Base-by-base conservation (phyloP, 2,797 vertebrate species). In the Diglossa cyanea region DNA sequence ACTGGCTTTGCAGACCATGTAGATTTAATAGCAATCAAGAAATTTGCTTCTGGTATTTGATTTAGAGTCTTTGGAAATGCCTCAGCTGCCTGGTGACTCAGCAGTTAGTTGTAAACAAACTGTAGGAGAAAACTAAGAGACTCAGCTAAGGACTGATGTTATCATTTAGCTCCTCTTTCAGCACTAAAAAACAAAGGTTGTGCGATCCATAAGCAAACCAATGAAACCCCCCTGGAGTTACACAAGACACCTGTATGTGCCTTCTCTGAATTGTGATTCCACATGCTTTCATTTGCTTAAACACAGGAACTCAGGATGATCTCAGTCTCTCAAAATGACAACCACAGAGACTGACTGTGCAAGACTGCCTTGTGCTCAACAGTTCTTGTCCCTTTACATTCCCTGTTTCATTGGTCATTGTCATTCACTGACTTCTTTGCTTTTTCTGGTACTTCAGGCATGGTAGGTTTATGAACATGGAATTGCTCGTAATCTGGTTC, bases 71-170 rank as follows among this genome's bases (percentile, higher is more conserved):
- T 91, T 93, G 58, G 84, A 93, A 80, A n/a, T 90, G 75, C n/a
- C 77, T 94, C 42, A 67, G 70, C 92, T 92, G 92, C 62, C 73
- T 88, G 58, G 91, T 96, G 94, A 97, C 95, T 97, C 94, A 93
- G 95, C 96, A 96, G 71, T 95, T 93, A 95, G 85, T 95, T 97
- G 91, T 96, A 96, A 95, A 93, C 94, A 96, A 94, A 78, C 72
- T 72, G 72, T 71, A 73, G 75, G 67, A 91, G 79, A 92, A 88
- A 81, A 91, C 65, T 73, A 61, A 87, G 81, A 25, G 72, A 75
- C 45, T 88, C 65, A 83, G 40, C 75, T 53, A 51, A 63, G 62
- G 81, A 51, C 86, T 91, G 85, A 88, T 95, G 86, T 91, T 93
- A 89, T 45, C 72, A 72, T 83, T 93, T 79, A 92, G 54, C n/a